phyloP scores from a whole-genome alignment of 2,888 invertebrate species.

The Papilio demoleus region DNA sequence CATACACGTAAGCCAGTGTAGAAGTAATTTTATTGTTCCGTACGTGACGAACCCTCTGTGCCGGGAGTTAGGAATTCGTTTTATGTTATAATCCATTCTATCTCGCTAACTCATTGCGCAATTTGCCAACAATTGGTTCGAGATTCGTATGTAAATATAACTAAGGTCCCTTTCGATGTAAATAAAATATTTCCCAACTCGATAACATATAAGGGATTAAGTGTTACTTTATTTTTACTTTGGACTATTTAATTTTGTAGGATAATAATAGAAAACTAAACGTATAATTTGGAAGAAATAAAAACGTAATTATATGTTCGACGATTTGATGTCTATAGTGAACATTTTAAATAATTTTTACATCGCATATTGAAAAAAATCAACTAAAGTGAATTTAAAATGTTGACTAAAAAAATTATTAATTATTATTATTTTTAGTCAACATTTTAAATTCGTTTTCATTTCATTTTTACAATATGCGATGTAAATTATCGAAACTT shows the following conservation, averaged over 20 bases:
- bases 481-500: too few relatives aligned
- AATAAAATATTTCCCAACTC: not conserved
- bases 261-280: not conserved
- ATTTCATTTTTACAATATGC: too few relatives aligned
- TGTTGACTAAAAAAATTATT: too few relatives aligned
- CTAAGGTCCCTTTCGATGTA: not conserved
- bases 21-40: conserved; percentile 11
- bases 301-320: too few relatives aligned
- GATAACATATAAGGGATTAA: not conserved
- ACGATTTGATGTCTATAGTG: too few relatives aligned
- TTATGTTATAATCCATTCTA: conserved; percentile 33
- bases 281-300: too few relatives aligned
- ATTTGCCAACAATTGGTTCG: conserved; percentile 26
- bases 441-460: too few relatives aligned
- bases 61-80: conserved; percentile 21
- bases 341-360: too few relatives aligned
- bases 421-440: too few relatives aligned
- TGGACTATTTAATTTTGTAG: not conserved
- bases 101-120: conserved; percentile 19
- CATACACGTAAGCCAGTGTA: conserved; percentile 4
- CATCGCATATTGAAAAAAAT: too few relatives aligned
- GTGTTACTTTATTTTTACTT: not conserved
- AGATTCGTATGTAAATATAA: conserved; percentile 30
- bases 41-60: conserved; percentile 9
- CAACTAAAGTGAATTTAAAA: too few relatives aligned